Percentiles rank a stretch among this genome's conserved stretches.
Conservation (phyloP, 2,113 vertebrate genomes). For the Saccopteryx leptura region DNA sequence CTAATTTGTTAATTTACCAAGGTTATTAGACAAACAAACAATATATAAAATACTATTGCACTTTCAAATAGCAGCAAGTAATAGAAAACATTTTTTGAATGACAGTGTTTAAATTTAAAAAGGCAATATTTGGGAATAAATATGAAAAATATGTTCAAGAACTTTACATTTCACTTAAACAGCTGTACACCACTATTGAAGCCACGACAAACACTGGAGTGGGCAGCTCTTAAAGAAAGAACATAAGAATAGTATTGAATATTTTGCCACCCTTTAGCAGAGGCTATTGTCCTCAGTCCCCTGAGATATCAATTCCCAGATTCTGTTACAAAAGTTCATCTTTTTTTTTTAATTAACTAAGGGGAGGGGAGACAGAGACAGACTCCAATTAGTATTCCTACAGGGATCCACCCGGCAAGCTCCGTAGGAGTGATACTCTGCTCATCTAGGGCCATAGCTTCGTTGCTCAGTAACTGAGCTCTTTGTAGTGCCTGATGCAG, state of each 20-base stretch:
- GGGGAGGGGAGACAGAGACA: no score
- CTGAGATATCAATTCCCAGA: neutral
- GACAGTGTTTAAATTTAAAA: neutral
- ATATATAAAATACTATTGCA: neutral
- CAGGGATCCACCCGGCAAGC: no score
- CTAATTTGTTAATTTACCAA: neutral
- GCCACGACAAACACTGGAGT: neutral
- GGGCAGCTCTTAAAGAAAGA: neutral
- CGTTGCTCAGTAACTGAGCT: no score
- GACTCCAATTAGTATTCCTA: no score
- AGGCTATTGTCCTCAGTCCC: neutral
- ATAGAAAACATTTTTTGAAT: conserved; percentile 6
- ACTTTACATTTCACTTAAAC: neutral
- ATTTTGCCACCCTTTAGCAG: neutral
- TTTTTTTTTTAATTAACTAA: neutral
- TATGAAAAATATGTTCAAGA: neutral
- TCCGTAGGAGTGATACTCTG: no score
- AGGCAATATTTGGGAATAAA: neutral
- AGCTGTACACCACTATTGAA: neutral
- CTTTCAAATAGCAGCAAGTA: conserved; percentile 24
- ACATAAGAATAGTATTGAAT: neutral
- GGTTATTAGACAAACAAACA: neutral
- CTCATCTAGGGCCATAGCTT: no score
- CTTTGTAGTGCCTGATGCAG: no score
- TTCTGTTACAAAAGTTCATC: neutral